Evolutionary conservation across 1,140 invertebrate genomes (phyloP), one percentile per base, ranked within the genome.

Genomic region (Camponotus floridanus): DNA sequence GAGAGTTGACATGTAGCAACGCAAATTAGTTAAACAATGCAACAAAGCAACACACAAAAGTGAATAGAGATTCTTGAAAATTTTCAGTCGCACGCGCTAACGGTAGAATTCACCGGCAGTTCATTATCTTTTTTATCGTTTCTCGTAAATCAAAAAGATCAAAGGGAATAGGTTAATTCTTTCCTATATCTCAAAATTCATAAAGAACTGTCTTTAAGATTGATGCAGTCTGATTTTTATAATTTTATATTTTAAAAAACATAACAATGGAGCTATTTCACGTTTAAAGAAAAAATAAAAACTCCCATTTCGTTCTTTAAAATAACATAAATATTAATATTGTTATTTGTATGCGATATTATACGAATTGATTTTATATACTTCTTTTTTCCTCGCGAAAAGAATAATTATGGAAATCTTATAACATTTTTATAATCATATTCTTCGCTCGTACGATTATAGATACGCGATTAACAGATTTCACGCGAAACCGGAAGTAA

Each of bases 1-100:
- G 21, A 61, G 18, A 78, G 36, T 39, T 76, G 39, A 57, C 39
- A 45, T 18, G n/a, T 13, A 70, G 51, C 62, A 80, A 21, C 5
- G 39, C 21, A 42, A 70, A 70, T 31, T 45, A 21, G 11, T 42
- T 68, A 39, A 70, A 15, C 36, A 42, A 67, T 67, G 9, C 64
- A 33, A 18, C 33, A 51, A 70, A 71, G 21, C 36, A 70, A 42
- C 13, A 33, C 67, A 71, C 59, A 26, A 11, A 81, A 81, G 15
- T 55, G 36, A 21, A 18, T 21, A 45, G 65, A 81, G 13, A 81
- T 81, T 33, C 79, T n/a, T 26, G 51, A 81, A 81, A 81, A 73
- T 73, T 67, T 55, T 21, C 36, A 36, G 21, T 31, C 51, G 6
- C 33, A 11, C n/a, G 26, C 45, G n/a, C 4, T 67, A 70, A 70